Evolutionary conservation across 2,113 vertebrate genomes (phyloP).

Genomic region (Anser cygnoides): DNA sequence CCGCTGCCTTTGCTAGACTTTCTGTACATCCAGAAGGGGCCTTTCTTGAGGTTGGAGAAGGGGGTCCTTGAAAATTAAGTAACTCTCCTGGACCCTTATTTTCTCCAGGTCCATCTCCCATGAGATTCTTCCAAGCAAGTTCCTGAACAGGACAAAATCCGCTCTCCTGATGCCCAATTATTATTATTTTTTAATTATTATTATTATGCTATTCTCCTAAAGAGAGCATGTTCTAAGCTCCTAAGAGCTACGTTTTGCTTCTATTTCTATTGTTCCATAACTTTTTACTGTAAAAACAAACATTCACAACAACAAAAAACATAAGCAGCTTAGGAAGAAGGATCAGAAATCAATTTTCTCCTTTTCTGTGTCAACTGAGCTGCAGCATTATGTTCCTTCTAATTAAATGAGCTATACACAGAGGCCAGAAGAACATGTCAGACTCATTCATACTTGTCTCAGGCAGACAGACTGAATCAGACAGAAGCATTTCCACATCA

Average conservation of each 20-base stretch:
- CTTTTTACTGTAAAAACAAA: background rate
- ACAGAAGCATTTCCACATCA: background rate
- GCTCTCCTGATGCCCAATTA: background rate
- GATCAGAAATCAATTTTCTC: background rate
- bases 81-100: accelerated
- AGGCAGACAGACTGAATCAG: background rate
- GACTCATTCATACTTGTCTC: background rate
- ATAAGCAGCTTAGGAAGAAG: background rate
- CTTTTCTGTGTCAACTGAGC: background rate
- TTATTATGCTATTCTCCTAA: background rate
- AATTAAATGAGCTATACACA: background rate
- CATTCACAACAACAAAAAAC: background rate
- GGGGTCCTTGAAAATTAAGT: background rate
- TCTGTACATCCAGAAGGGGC: background rate
- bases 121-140: background rate
- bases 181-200: background rate
- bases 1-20: background rate
- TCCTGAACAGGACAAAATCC: background rate
- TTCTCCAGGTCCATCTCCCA: background rate
- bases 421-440: background rate
- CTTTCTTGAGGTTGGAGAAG: background rate
- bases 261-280: background rate
- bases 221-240: background rate
- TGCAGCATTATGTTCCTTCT: background rate
- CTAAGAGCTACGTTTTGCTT: background rate